Conservation (phyloP, 1,140 invertebrate species). For the Probaryconus sp. region DNA sequence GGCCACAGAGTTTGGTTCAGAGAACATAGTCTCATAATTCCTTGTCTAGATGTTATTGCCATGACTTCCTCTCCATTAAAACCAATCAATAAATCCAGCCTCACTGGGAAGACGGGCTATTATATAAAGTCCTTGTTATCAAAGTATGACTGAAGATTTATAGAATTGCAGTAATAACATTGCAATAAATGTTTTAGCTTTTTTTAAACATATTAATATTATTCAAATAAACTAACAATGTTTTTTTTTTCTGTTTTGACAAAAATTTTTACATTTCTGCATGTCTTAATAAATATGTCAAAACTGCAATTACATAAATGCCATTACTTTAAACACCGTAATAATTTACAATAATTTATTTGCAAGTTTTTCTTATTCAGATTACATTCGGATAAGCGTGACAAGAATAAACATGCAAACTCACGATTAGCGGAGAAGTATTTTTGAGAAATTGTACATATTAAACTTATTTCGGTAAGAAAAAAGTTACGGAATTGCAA, state of each 20-base stretch:
- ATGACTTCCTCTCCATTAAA: slow-evolving; percentile 40
- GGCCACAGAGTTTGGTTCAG: too few relatives aligned
- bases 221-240: too few relatives aligned
- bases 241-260: too few relatives aligned
- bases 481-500: slow-evolving; percentile 17
- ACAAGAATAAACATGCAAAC: slow-evolving; percentile 5
- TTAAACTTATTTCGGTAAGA: neutral
- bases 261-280: too few relatives aligned
- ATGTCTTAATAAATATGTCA: too few relatives aligned
- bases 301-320: too few relatives aligned
- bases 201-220: too few relatives aligned
- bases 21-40: too few relatives aligned
- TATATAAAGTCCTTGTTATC: slow-evolving; percentile 30
- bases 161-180: neutral
- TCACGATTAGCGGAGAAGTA: slow-evolving; percentile 23
- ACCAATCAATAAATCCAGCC: slow-evolving; percentile 41
- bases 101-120: slow-evolving; percentile 28
- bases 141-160: slow-evolving; percentile 13
- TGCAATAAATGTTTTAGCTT: neutral
- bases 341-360: too few relatives aligned
- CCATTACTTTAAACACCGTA: too few relatives aligned
- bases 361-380: neutral
- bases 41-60: slow-evolving; percentile 6
- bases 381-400: slow-evolving; percentile 2
- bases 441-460: slow-evolving; percentile 5